Conservation (phyloP, 2,797 vertebrate species). For the Iguana delicatissima region DNA sequence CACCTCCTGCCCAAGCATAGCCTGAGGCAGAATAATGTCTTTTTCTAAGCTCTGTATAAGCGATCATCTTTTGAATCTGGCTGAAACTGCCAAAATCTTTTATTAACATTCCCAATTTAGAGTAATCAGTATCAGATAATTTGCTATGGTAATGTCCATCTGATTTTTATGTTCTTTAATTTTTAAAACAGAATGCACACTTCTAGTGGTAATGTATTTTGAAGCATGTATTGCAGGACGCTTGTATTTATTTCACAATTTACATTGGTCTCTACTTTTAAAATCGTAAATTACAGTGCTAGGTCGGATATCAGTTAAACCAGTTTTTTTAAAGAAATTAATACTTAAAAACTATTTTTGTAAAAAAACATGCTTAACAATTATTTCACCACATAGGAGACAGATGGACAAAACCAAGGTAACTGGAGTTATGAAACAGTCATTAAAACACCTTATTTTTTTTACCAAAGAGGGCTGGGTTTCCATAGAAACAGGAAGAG, state of each 20-base stretch:
- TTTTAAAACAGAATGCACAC: conserved; percentile 10
- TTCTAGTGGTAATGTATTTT: conserved; percentile 2
- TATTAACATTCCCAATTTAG: background rate
- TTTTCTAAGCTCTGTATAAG: background rate
- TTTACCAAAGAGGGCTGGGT: conserved; percentile 51
- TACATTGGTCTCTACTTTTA: conserved; percentile 37
- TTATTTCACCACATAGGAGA: background rate
- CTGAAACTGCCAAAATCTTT: background rate
- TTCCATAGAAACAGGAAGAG: conserved; percentile 71
- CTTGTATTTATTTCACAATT: conserved; percentile 45
- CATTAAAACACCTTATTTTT: conserved; percentile 52
- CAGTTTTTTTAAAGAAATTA: background rate
- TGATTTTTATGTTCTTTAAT: background rate
- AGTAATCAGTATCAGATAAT: conserved; percentile 7
- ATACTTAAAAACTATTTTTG: conserved; percentile 36
- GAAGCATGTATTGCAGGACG: background rate
- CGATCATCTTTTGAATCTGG: background rate
- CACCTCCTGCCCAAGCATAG: background rate
- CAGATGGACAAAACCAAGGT: conserved; percentile 42
- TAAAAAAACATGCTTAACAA: conserved; percentile 6
- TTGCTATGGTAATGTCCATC: background rate
- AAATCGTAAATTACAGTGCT: conserved; percentile 33
- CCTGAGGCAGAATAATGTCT: background rate
- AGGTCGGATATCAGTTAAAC: conserved; percentile 42
- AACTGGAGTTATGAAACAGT: conserved; percentile 49